Base-by-base conservation (phyloP, 2,113 vertebrate species). In the Antechinus stuartii region DNA sequence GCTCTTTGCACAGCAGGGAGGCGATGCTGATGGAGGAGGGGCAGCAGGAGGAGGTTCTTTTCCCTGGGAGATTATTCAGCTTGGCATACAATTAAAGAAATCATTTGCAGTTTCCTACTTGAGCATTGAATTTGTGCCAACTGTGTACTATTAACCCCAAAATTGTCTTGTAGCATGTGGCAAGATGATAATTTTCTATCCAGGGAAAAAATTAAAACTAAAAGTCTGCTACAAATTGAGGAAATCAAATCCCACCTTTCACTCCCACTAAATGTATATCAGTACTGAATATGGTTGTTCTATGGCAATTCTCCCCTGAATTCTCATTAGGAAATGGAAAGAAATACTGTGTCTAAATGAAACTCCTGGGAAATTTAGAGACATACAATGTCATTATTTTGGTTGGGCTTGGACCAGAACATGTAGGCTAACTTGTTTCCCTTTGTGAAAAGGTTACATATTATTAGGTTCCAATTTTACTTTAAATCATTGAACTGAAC, bases 1-100 rank as follows among this genome's bases (percentile, higher is more conserved):
- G 96, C 97, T 98, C 98, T 98, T 97, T 97, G 96, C 98, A 93
- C 97, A 97, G 98, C 97, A 54, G 97, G 98, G 98, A 97, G 95
- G 96, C 96, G 76, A 9, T 95, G 96, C 92, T 94, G 68, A 3
- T 98, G 97, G 98, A 97, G 98, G 98, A 97, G 96, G 98, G 98
- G 96, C 56, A 8, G 24, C 90, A 96, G 96, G 68, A 96, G 96
- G 92, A 96, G 97, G 50, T 94, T 96, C 95, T 96, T 97, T 98
- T 97, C 96, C 92, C 91, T 92, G 92, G 92, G 96, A 98, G 96
- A 96, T 97, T 94, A 96, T 97, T 97, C 96, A 96, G 4, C 95
- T 97, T 96, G 95, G 95, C 96, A 94, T 96, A 95, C 96, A 96
- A 93, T 97, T 97, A 96, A 97, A 97, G 94, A 97, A 97, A 97